A percentile compares a stretch with the other conserved stretches of the same genome.
These are phyloP conservation scores for Sander lucioperca DNA, from an alignment of 2,113 vertebrate genomes.

Conservation along the genomic window DNA sequence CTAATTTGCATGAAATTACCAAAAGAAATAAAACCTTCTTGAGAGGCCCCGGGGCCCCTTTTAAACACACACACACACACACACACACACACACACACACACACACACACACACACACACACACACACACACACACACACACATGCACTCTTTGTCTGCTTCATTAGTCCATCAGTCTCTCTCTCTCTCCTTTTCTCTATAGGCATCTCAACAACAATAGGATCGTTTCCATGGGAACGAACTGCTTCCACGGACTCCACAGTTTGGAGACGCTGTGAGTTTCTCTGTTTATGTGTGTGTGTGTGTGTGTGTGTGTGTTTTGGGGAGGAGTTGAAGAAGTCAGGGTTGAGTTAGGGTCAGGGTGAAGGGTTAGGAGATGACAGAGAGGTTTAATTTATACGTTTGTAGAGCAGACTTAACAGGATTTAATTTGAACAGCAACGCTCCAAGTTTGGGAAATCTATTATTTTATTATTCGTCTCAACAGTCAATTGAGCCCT, in stretches of 20 bases:
- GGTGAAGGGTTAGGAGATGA: constrained; percentile 38
- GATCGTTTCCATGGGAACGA: constrained; percentile 89
- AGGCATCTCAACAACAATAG: constrained; percentile 95
- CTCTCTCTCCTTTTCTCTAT: constrained; percentile 77
- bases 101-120: constrained; percentile 49
- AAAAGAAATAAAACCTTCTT: constrained; percentile 68
- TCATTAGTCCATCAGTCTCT: constrained; percentile 76
- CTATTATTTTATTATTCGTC: neutral
- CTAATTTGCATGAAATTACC: constrained; percentile 82
- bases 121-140: constrained; percentile 10
- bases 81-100: constrained; percentile 40
- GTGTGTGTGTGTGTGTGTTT: constrained; percentile 18
- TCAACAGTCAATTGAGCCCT: too few species aligned
- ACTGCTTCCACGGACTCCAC: constrained; percentile 91
- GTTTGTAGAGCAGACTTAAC: neutral
- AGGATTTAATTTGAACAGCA: neutral
- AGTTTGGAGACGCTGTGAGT: constrained; percentile 95
- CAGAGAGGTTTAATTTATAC: constrained; percentile 32
- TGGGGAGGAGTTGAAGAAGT: constrained; percentile 39
- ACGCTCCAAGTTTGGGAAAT: neutral
- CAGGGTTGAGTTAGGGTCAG: constrained; percentile 66
- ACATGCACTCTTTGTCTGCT: constrained; percentile 52
- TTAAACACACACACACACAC: constrained; percentile 47
- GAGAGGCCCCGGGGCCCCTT: constrained; percentile 68
- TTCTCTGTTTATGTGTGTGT: constrained; percentile 14